Evolutionary conservation across 2,113 vertebrate genomes (phyloP).

Genomic region (Rhabdomys dilectus): DNA sequence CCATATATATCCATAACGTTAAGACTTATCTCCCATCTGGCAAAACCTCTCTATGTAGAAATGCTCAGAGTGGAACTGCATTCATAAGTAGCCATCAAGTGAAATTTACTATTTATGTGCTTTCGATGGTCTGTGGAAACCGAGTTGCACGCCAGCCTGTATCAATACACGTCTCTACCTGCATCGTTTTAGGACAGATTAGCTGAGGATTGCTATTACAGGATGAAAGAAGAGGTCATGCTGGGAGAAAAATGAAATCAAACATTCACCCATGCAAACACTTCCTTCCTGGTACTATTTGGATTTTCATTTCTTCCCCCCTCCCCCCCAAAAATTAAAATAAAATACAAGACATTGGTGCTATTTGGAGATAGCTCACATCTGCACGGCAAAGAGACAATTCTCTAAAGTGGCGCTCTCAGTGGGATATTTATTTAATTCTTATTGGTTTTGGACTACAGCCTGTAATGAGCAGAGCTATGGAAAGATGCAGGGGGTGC

Average conservation of each 20-base stretch:
- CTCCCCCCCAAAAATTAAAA: conserved; percentile 61
- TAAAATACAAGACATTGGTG: conserved; percentile 81
- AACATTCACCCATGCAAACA: conserved; percentile 85
- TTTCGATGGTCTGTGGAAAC: conserved; percentile 86
- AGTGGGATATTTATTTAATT: conserved; percentile 90
- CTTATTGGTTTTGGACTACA: conserved; percentile 88
- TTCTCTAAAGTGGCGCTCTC: conserved; percentile 87
- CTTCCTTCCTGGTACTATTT: conserved; percentile 88
- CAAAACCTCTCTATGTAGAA: conserved; percentile 85
- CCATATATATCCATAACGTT: conserved; percentile 81
- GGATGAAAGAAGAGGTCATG: conserved; percentile 86
- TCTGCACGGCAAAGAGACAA: conserved; percentile 85
- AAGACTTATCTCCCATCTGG: conserved; percentile 89
- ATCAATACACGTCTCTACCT: conserved; percentile 89
- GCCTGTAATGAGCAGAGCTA: conserved; percentile 88
- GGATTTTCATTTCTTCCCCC: conserved; percentile 84
- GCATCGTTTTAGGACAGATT: conserved; percentile 86
- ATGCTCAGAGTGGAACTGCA: conserved; percentile 85
- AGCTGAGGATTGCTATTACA: conserved; percentile 86
- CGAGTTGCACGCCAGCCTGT: conserved; percentile 81
- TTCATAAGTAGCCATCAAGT: conserved; percentile 88
- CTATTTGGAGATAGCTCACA: conserved; percentile 85
- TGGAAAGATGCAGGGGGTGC: conserved; percentile 73
- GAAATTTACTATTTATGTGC: conserved; percentile 86
- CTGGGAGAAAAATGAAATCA: conserved; percentile 90